Base-by-base conservation (phyloP, 2,797 vertebrate genomes). In the Salmo trutta region DNA sequence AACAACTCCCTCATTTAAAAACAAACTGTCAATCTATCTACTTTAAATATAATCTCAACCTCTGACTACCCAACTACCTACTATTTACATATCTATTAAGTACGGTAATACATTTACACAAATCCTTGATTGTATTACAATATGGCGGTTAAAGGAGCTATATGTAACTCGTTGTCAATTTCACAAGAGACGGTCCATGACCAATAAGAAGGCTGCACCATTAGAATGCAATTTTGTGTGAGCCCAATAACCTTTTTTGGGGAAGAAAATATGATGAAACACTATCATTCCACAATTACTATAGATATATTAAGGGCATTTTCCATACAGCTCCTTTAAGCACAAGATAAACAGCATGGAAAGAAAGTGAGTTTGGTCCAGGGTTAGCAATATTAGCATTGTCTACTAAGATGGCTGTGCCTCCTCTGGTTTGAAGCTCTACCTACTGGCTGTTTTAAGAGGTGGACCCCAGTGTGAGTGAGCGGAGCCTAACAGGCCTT, bases 321-420 rank as follows among this genome's bases (percentile, higher is more conserved):
- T 47, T 47, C 41, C 41, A 47, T 47, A 47, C 41, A 47, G 41
- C 41, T 47, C 10, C 41, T 47, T 47, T 47, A 47, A 53, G 16
- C 36, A 5, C 75, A 79, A 77, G 64, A 81, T 75, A 75, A 62
- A 77, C 78, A 77, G 75, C 77, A 83, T 79, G 76, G 77, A 83
- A 75, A 77, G 81, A 47, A 41, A 41, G 79, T 53, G 74, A 77
- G 87, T 85, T 92, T 90, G 90, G 91, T 92, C 91, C 88, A 81
- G 82, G 79, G 83, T 85, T 83, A 83, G 80, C 76, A 70, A 75
- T 78, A 47, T 47, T 82, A 84, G 83, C 84, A 84, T 80, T 51
- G 29, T 74, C 75, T 56, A 70, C 16, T 17, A 70, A 19, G 77
- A 70, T 67, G 78, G 62, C 74, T 77, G 77, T 69, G 14, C 67